Base-by-base conservation (phyloP, 2,888 invertebrate genomes). In the Epistrophe grossulariae region DNA sequence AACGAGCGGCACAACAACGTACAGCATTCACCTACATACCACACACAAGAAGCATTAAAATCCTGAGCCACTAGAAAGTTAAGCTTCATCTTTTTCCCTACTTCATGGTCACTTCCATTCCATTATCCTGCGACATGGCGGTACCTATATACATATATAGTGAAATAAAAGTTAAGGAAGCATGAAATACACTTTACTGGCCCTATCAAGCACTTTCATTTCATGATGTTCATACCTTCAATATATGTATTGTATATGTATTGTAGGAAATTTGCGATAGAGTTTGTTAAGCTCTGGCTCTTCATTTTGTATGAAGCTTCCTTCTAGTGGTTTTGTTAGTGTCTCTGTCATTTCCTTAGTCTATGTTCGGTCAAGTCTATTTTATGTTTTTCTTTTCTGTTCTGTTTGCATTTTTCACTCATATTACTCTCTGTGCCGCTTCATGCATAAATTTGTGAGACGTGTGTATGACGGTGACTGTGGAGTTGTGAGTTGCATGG, bases 181-280 rank as follows among this genome's bases (percentile, higher is more conserved):
- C 92, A 92, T 92, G 92, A 92, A 92, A 92, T 92, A 92, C 92
- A 92, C 91, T 92, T 92, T 92, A 92, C 92, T 92, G 79, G 73
- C 79, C 76, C 24, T 78, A 79, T 82, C 79, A 87, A 83, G 82
- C 74, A 72, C 74, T 71, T 79, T 74, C 66, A 40, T 68, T 52
- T 72, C 52, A 70, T 70, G 52, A 70, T 70, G 52, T 70, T 52
- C 8, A 9, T 70, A 52, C 24, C 15, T 52, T 15, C 24, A 28
- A 38, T 19, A n/a, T n/a, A 45, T 45, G n/a, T 24, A 13, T n/a
- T 7, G 15, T 24, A 9, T 17, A n/a, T 2, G 6, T 35, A 68
- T 17, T 31, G 68, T 31, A 15, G 17, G 24, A 38, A 7, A 15
- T 19, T 43, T 40, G 24, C 62, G 7, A 43, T 76, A 7, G 45